Base-by-base conservation (phyloP, 2,888 invertebrate genomes). In the Alsophila aescularia region DNA sequence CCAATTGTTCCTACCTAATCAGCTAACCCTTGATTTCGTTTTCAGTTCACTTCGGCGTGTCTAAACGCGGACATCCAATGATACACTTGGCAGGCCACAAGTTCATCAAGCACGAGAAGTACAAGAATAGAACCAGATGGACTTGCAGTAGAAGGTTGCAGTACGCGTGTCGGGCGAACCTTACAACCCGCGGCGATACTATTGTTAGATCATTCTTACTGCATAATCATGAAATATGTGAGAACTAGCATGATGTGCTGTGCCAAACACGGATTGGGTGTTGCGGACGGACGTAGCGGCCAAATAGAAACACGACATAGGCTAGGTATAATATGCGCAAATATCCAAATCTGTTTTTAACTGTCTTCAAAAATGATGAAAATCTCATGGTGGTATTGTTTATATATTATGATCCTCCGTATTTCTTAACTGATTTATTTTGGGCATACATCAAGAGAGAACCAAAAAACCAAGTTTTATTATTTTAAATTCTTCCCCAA, bases 61-160 rank as follows among this genome's bases (percentile, higher is more conserved):
- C 90, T 0, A 84, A 79, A 36, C 82, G 90, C 4, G 90, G 90
- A 0, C 81, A 83, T 50, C 70, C 79, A 21, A 86, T 87, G 2
- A 77, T 91, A 0, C 78, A 83, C 66, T 77, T 90, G 0, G 82
- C 78, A 0, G 67, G 69, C 0, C 79, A 87, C 69, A 88, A 82
- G 63, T 91, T 90, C 65, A 84, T 89, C 52, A 90, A 89, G 55
- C 91, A 91, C 60, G 91, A 91, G 58, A 70, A 75, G 35, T 90
- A 91, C 66, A 82, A 66, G 62, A 84, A 81, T 56, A 87, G 83
- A 47, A 76, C 83, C 0, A 67, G 90, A n/a, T 91, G 90, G 90
- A 90, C 90, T 1, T 90, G 90, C 67, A 72, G 79, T 62, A 84
- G 79, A 50, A 72, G 87, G 9, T 80, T 87, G 37, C 83, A 79